Evolutionary conservation across 2,888 invertebrate species (phyloP).

Genomic region (Torymus aiolomorphi): DNA sequence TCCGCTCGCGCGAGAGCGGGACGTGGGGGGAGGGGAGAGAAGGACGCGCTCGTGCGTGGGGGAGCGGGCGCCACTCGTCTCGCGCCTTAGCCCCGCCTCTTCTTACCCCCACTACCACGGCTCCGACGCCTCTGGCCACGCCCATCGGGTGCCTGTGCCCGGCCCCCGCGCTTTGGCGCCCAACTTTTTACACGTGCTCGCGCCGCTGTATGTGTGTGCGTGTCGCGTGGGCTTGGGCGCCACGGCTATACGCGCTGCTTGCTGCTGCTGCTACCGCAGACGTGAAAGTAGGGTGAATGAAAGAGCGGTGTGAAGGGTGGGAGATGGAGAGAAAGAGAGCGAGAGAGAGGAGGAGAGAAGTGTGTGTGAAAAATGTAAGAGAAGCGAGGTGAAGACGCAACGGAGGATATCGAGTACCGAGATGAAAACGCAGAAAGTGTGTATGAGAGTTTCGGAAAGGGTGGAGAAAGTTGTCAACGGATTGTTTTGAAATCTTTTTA

Average conservation of each 20-base stretch:
- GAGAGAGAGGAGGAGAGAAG: slow-evolving; percentile 13
- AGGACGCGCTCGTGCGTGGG: slow-evolving; percentile 7
- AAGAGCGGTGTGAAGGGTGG: not conserved
- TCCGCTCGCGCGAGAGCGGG: no score
- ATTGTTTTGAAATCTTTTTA: no score
- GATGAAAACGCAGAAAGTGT: not conserved
- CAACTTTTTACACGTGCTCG: slow-evolving; percentile 20
- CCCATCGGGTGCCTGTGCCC: slow-evolving; percentile 4
- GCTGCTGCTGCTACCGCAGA: not conserved
- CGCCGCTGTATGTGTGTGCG: not conserved
- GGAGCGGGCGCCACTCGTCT: slow-evolving; percentile 26
- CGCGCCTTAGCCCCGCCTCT: slow-evolving; percentile 13
- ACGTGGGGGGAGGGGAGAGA: not conserved
- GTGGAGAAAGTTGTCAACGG: not conserved
- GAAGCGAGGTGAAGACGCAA: slow-evolving; percentile 13
- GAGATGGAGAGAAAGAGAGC: slow-evolving; percentile 16
- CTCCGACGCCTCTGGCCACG: slow-evolving; percentile 4
- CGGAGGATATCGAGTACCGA: not conserved
- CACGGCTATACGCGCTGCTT: no score
- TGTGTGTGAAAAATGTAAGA: not conserved
- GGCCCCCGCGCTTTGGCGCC: not conserved
- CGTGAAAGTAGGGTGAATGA: slow-evolving; percentile 5
- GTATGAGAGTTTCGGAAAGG: not conserved
- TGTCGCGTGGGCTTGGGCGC: not conserved
- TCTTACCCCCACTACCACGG: slow-evolving; percentile 9